Evolutionary conservation across 1,140 invertebrate species (phyloP), one percentile per base, ranked within the genome.

Genomic region (Bathynomus jamesi): DNA sequence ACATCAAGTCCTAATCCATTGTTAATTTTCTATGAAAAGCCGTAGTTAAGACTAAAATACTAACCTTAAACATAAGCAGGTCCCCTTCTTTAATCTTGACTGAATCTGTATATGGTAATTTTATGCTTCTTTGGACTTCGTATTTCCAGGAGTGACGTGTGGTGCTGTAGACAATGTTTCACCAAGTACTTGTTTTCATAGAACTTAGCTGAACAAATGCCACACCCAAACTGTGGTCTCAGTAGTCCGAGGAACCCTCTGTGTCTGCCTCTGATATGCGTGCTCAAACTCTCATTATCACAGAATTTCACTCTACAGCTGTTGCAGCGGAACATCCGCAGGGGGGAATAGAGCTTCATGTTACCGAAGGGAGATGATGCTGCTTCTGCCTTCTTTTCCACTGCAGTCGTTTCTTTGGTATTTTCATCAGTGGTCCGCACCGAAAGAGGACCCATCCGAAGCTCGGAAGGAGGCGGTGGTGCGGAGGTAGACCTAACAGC

Each of bases 301-400:
- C 75, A 76, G 40, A 73, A 76, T 31, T 76, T 76, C 1, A 73
- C 70, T 4, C 69, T 67, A n/a, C 75, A 76, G 30, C 66, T 67
- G 65, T 73, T 76, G 65, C 75, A 76, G 3, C 75, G 75, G 63
- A 76, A 76, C 71, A 76, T 73, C 10, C 71, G 65, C 27, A 76
- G 61, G n/a, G 75, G 75, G 4, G 75, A 76, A 61, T 76, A 76
- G 7, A 76, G 62, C 60, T 76, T 76, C n/a, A 76, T 46, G 25
- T 73, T 62, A 11, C 72, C 28, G 53, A 46, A 46, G 71, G 64
- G 24, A 67, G 61, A 21, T 28, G 60, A 27, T 61, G 70, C 30
- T 29, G 67, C 60, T 5, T 28, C 25, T 25, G 29, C 8, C 10
- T 53, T 31, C 27, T 21, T 3, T 53, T 46, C 13, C 28, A 53